phyloP scores from a whole-genome alignment of 2,797 vertebrate genomes.

The Coracias cyanogaster region DNA sequence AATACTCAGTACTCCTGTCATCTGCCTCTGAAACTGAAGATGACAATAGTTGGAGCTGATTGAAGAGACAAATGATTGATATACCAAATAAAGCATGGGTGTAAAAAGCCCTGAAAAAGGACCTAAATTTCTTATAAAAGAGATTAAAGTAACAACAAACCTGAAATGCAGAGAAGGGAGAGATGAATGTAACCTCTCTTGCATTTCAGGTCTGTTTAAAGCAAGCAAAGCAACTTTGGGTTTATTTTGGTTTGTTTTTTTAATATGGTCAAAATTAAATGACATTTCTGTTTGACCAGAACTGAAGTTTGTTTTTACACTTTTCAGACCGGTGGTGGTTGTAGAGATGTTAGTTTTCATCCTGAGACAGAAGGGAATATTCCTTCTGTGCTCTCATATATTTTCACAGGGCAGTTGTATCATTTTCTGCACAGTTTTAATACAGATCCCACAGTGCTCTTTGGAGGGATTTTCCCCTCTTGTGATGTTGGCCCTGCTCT shows the following conservation, averaged over 20 bases:
- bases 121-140: neutral
- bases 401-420: neutral
- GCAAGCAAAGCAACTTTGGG: neutral
- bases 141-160: neutral
- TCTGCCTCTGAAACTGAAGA: neutral
- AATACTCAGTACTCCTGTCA: neutral
- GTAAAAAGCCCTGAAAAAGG: neutral
- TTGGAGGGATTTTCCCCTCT: neutral
- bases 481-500: neutral
- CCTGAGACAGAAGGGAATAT: neutral
- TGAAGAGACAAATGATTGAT: neutral
- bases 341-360: neutral
- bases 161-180: neutral
- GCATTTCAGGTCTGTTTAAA: neutral
- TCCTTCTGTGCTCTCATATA: neutral
- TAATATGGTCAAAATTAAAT: neutral
- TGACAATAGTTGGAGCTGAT: neutral
- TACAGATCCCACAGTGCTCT: rapidly evolving
- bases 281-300: neutral
- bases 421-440: neutral
- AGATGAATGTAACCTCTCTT: neutral
- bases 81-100: neutral
- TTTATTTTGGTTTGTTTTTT: rapidly evolving
- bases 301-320: rapidly evolving
- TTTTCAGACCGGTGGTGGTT: neutral